phyloP scores from a whole-genome alignment of 2,113 vertebrate genomes.

The Callorhinus ursinus region DNA sequence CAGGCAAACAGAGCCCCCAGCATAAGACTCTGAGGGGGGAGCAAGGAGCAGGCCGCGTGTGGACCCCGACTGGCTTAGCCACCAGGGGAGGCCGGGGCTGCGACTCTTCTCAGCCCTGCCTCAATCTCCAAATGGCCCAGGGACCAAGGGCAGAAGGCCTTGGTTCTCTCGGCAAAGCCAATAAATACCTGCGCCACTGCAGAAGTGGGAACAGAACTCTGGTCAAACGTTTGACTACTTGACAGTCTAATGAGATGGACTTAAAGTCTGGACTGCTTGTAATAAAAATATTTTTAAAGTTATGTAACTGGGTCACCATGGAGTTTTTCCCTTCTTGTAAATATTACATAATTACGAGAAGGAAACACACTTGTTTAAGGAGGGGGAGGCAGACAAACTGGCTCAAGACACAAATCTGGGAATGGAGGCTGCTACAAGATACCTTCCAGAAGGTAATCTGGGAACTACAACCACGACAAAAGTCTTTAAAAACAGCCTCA shows the following conservation, averaged over 20 bases:
- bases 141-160: background rate
- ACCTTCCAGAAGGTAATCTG: conserved; percentile 51
- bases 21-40: background rate
- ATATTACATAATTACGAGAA: conserved; percentile 74
- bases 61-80: accelerated
- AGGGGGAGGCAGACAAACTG: conserved; percentile 40
- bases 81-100: background rate
- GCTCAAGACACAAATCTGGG: conserved; percentile 50
- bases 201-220: conserved; percentile 49
- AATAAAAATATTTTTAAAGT: conserved; percentile 80
- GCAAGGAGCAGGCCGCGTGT: background rate
- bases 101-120: background rate
- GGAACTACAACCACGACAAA: background rate
- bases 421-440: background rate
- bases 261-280: conserved; percentile 51
- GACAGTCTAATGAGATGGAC: conserved; percentile 56
- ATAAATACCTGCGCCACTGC: background rate
- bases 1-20: background rate
- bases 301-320: conserved; percentile 79
- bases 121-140: background rate
- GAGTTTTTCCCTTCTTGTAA: conserved; percentile 81
- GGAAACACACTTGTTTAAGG: conserved; percentile 64
- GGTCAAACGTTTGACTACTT: conserved; percentile 56
- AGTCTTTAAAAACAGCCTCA: background rate
- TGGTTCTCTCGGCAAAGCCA: background rate